Base-by-base conservation (phyloP, 2,113 vertebrate species). In the Triplophysa rosa region DNA sequence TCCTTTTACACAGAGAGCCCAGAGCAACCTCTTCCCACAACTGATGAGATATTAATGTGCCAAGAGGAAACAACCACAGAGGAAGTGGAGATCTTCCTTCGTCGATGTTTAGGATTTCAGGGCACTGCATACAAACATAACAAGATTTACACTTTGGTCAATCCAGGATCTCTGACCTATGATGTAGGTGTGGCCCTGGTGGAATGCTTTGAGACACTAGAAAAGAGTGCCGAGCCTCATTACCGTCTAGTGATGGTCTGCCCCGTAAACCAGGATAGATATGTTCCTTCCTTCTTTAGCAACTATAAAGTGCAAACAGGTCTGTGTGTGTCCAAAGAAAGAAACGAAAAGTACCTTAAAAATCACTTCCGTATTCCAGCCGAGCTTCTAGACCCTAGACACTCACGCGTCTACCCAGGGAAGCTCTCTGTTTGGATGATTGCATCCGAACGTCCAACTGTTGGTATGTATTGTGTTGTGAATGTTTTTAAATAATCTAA, bases 1-100 rank as follows among this genome's bases (percentile, higher is more conserved):
- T 82, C 83, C 0, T 58, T 93, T 26, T 94, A 94, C 68, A 84
- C 37, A 61, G 67, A 87, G 33, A 87, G 89, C 21, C 80, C 86
- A 65, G 62, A 80, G 26, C 88, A 92, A 14, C 88, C 90, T 40
- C 83, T 93, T 45, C 93, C 93, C 0, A 91, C 91, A 1, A 69
- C 82, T 6, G 92, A 94, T 0, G 93, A 94, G 80, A 89, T 94
- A 19, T 82, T 94, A 3, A 84, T 94, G 47, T 94, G 93, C 81
- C 87, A 85, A 6, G 87, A 90, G 3, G 80, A 91, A 19, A 94
- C 93, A 19, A 86, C 88, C 24, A 84, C 89, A 64, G 93, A 94
- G 54, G 90, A 94, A 52, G 90, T 93, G 19, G 92, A 94, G 79
- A 89, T 94, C 69, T 92, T 94, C 49, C 85, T 94, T 14, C 87